phyloP scores from a whole-genome alignment of 2,888 invertebrate genomes.

The Nematopogon swammerdamellus region DNA sequence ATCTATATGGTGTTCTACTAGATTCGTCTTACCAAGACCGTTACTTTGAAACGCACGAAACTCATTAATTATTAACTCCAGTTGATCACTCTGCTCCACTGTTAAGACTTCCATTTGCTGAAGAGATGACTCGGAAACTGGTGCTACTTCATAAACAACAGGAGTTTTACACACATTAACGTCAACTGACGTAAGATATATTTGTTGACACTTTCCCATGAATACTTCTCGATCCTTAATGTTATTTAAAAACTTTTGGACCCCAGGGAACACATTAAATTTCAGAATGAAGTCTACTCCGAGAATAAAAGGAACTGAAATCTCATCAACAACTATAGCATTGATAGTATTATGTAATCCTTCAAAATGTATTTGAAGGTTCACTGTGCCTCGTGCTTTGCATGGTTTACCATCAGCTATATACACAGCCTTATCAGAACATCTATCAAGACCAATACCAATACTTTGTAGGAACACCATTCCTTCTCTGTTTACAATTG shows the following conservation, averaged over 20 bases:
- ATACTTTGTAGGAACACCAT: not conserved
- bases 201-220: no score
- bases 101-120: not conserved
- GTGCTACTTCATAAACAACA: conserved; percentile 28
- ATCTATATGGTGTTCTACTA: conserved; percentile 5
- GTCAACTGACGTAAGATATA: no score
- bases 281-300: not conserved
- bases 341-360: not conserved
- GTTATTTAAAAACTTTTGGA: not conserved
- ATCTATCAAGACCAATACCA: not conserved
- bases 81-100: not conserved
- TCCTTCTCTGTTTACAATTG: not conserved
- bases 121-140: conserved; percentile 82
- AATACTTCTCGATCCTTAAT: not conserved
- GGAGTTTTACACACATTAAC: no score
- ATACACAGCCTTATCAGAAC: not conserved
- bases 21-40: conserved; percentile 2
- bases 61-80: not conserved
- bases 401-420: not conserved
- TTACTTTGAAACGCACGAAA: not conserved
- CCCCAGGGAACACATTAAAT: not conserved
- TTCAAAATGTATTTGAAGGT: not conserved
- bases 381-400: not conserved
- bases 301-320: not conserved
- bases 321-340: not conserved